Percentiles rank a stretch among this genome's conserved stretches.
These are phyloP conservation scores for Typhlomys cinereus DNA, from an alignment of 2,113 vertebrate species.

Conservation along the genomic window DNA sequence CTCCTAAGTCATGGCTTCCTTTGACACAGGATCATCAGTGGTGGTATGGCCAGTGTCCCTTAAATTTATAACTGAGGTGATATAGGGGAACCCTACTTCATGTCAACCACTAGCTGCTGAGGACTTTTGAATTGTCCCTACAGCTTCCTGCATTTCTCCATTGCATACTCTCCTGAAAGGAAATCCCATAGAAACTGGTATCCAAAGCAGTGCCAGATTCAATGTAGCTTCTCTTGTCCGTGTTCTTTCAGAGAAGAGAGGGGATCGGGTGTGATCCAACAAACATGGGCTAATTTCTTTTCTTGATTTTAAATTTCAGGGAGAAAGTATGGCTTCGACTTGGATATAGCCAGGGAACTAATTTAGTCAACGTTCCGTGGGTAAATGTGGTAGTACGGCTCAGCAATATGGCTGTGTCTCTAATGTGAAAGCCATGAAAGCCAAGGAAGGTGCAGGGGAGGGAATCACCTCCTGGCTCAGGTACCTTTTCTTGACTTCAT, in stretches of 20 bases:
- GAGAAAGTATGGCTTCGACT: slow-evolving; percentile 11
- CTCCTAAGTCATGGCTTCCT: not conserved
- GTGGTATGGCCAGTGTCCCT: not conserved
- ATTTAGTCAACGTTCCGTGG: not conserved
- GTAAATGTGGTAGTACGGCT: not conserved
- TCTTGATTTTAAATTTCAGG: slow-evolving; percentile 50
- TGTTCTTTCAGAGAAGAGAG: not conserved
- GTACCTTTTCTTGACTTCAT: slow-evolving; percentile 42
- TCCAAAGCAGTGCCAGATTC: not conserved
- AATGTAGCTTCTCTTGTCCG: not conserved
- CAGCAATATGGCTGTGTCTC: not conserved
- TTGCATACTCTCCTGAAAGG: not conserved
- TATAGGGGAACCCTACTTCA: not conserved
- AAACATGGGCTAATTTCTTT: not conserved
- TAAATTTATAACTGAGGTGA: not conserved
- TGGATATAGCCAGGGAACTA: not conserved
- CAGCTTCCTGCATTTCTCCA: not conserved
- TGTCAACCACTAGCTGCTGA: not conserved
- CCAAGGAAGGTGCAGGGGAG: not conserved
- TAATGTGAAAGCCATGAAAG: not conserved
- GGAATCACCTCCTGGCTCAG: not conserved
- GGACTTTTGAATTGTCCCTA: not conserved
- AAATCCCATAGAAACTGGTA: not conserved
- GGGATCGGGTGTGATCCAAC: not conserved
- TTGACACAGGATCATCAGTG: not conserved